Percentiles rank a stretch among this genome's conserved stretches.
Conservation (phyloP, 2,113 vertebrate species). For the Holacanthus passer region DNA sequence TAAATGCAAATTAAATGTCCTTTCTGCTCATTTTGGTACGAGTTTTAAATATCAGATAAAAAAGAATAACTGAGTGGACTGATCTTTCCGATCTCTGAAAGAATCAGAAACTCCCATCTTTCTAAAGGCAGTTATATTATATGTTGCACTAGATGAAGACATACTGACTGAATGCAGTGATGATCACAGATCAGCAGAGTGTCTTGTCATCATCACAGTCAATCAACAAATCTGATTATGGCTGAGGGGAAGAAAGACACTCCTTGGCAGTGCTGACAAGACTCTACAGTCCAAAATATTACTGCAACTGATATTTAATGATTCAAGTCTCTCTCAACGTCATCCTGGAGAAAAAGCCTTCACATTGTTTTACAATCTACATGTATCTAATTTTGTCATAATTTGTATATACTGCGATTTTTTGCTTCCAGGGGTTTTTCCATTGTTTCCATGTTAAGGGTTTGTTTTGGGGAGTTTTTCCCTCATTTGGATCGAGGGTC, state of each 20-base stretch:
- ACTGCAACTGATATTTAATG: not conserved
- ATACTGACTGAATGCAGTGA: not conserved
- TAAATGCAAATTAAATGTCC: not conserved
- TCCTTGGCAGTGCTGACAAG: not conserved
- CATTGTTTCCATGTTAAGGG: too few species aligned
- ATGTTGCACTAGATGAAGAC: conserved; percentile 1
- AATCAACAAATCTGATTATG: conserved; percentile 25
- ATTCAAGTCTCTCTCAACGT: not conserved
- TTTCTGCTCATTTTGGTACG: not conserved
- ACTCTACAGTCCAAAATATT: not conserved
- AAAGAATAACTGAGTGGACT: not conserved
- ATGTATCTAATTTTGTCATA: too few species aligned
- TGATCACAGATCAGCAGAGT: conserved; percentile 15
- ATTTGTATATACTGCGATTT: too few species aligned
- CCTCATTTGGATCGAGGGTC: too few species aligned
- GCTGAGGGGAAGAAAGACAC: not conserved
- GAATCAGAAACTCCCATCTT: not conserved
- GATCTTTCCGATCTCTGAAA: not conserved
- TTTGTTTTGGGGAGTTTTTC: too few species aligned
- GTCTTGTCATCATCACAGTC: conserved; percentile 3
- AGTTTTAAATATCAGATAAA: not conserved
- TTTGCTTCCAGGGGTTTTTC: too few species aligned
- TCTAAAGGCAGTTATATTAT: not conserved
- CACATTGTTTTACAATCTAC: not conserved
- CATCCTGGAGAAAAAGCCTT: not conserved